Percentiles rank a stretch among this genome's conserved stretches.
Conservation (phyloP, 2,888 invertebrate species). For the Tinea semifulvella region DNA sequence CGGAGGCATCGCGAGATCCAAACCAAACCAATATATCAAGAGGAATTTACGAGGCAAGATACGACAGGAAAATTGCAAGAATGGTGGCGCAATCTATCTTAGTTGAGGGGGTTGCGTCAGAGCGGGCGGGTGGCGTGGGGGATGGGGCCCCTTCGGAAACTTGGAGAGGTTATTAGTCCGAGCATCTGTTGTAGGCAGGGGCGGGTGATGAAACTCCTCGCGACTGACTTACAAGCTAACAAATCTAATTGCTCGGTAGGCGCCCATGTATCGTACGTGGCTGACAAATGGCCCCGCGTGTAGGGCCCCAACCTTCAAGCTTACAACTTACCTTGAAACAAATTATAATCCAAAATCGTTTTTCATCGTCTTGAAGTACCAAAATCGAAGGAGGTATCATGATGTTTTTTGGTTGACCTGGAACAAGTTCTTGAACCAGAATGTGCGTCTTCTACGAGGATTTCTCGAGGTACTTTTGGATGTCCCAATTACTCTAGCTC, state of each 20-base stretch:
- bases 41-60: conserved; percentile 88
- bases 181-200: conserved; percentile 69
- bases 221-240: conserved; percentile 54
- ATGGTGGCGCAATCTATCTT: conserved; percentile 92
- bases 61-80: conserved; percentile 95
- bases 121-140: conserved; percentile 30
- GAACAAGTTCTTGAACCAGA: no score
- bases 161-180: conserved; percentile 70
- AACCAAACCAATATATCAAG: conserved; percentile 80
- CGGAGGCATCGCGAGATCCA: conserved; percentile 60
- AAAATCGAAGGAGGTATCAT: no score
- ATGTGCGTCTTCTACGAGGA: no score
- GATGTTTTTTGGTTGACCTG: no score
- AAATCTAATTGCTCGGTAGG: conserved; percentile 67
- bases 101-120: conserved; percentile 70
- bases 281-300: conserved; percentile 59
- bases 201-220: conserved; percentile 58
- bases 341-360: no score
- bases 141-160: conserved; percentile 55
- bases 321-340: no score
- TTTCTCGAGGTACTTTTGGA: no score
- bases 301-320: conserved; percentile 7
- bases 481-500: no score
- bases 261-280: conserved; percentile 46
- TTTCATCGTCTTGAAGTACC: no score